A percentile compares a stretch with the other conserved stretches of the same genome.
Evolutionary conservation across 2,113 vertebrate species (phyloP).

Genomic region (Urocolius indicus): DNA sequence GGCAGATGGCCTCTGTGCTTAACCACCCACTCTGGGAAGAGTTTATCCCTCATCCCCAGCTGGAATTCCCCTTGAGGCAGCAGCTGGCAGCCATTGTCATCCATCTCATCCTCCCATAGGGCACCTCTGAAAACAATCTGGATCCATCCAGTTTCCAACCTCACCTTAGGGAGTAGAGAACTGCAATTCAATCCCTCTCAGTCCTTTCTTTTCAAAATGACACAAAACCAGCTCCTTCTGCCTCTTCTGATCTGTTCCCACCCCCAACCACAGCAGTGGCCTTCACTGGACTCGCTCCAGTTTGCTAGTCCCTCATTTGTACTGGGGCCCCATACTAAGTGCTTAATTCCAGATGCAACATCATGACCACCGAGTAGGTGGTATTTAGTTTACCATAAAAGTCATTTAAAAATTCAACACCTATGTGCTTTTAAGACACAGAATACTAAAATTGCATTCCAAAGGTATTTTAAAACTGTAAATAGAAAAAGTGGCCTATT

Average conservation of each 20-base stretch:
- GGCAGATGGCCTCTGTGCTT: neutral
- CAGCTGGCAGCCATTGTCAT: neutral
- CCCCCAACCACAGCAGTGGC: rapidly evolving
- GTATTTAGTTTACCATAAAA: neutral
- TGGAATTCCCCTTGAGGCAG: neutral
- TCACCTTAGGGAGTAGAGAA: neutral
- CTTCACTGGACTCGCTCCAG: neutral
- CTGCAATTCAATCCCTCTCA: neutral
- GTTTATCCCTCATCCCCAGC: neutral
- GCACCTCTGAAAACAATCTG: neutral
- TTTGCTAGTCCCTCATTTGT: neutral
- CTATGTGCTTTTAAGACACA: neutral
- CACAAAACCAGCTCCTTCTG: neutral
- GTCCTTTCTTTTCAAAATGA: neutral
- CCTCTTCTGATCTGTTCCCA: neutral
- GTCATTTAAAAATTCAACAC: neutral
- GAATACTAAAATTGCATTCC: neutral
- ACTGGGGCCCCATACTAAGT: neutral
- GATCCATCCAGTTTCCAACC: neutral
- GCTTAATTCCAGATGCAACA: neutral
- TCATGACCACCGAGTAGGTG: too few relatives aligned
- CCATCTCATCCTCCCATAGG: neutral
- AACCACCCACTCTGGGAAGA: neutral
- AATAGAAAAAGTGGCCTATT: neutral
- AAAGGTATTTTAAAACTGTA: neutral